Base-by-base conservation (phyloP, 2,113 vertebrate genomes). In the Pan paniscus region DNA sequence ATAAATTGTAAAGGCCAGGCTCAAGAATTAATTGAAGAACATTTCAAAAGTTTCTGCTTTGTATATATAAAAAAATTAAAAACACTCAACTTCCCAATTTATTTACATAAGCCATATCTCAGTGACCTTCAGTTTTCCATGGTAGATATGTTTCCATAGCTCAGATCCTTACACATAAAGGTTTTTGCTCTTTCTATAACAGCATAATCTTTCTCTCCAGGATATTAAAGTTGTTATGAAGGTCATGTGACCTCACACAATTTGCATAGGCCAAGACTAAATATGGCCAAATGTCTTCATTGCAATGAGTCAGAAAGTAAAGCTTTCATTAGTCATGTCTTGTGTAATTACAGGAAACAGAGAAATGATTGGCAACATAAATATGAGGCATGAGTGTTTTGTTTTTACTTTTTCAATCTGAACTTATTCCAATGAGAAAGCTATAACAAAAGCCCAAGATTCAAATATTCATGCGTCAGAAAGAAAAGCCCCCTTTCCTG, bases 401-500 rank as follows among this genome's bases (percentile, higher is more conserved):
- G 55, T 61, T 90, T 94, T 64, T n/a, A 59, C 40, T 94, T 88
- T 81, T 85, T 81, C 52, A 64, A 9, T 81, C 91, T 64, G 67
- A 88, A 81, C 38, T 89, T 72, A 75, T 43, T 25, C 72, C 50
- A 89, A 6, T 1, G 8, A 78, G 43, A 95, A n/a, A 85, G 72
- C 38, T 27, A 7, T 25, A 78, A 67, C 73, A 72, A 92, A 92
- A 97, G 46, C 27, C 50, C 40, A 3, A 8, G 67, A 90, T 5
- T 0, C 38, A 89, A 90, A 48, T 32, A 55, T 25, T 95, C 83
- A 3, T 30, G 3, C 27, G 8, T 57, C 50, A 64, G 23, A 94
- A 98, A 97, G 90, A 98, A 98, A 98, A 96, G 52, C 95, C 46
- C 55, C 32, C 68, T 79, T 98, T 90, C 97, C 96, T 0, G 97